Evolutionary conservation across 2,888 invertebrate species (phyloP).

Genomic region (Zele albiditarsus): DNA sequence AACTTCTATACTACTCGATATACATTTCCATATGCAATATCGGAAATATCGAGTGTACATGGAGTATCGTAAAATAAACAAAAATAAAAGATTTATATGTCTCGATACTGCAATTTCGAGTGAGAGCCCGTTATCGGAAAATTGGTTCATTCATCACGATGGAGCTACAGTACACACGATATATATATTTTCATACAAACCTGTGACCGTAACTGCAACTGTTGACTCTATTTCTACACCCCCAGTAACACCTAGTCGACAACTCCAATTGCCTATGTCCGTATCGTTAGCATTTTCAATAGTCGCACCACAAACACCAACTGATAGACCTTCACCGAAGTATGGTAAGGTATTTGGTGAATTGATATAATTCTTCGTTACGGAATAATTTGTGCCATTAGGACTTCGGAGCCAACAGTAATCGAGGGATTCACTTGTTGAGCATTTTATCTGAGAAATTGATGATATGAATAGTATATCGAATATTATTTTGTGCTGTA

Average conservation of each 20-base stretch:
- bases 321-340: constrained; percentile 56
- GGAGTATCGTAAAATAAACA: not conserved
- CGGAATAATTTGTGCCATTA: constrained; percentile 59
- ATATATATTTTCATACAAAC: constrained; percentile 51
- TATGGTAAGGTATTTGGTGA: constrained; percentile 50
- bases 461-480: constrained; percentile 27
- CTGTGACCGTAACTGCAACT: constrained; percentile 60
- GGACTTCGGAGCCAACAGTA: constrained; percentile 67
- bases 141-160: constrained; percentile 34
- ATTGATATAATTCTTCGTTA: constrained; percentile 42
- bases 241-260: constrained; percentile 59
- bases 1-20: not conserved
- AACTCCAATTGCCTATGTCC: constrained; percentile 62
- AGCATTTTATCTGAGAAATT: constrained; percentile 61
- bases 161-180: not conserved
- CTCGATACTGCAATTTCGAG: not conserved
- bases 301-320: constrained; percentile 63
- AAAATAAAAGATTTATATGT: constrained; percentile 21
- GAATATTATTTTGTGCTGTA: not conserved
- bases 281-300: constrained; percentile 53
- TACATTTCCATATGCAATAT: not conserved
- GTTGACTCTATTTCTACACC: constrained; percentile 54
- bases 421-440: constrained; percentile 51
- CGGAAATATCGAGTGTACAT: not conserved
- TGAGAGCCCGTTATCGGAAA: constrained; percentile 22